Evolutionary conservation across 2,797 vertebrate species (phyloP), one percentile per base, ranked within the genome.

Genomic region (Valencia hispanica): DNA sequence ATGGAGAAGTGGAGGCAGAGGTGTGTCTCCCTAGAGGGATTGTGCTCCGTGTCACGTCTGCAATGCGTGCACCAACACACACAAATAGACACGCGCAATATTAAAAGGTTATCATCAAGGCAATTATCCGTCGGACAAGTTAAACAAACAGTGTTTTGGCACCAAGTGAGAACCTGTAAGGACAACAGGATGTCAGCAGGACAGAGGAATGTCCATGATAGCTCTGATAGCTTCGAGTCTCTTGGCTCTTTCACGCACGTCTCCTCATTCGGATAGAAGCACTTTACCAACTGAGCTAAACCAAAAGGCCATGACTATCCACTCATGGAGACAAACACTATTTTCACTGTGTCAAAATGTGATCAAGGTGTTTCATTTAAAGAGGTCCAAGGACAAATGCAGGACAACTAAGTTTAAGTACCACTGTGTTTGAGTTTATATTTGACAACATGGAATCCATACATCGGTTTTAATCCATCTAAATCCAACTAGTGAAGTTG

Each of bases 31-130:
- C 45, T 55, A 17, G 47, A 55, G 59, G 34, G 47, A 57, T 47
- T 43, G 84, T 90, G 89, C 76, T 79, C 79, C 18, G 1, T 84
- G 86, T 90, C 93, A 93, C 81, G 83, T 92, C 84, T 84, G 72
- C 84, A 68, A 43, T 68, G 65, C 27, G 39, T 27, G 39, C 65
- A 68, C 25, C 17, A 15, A 45, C 39, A 48, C 80, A 68, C 50
- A 4, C 32, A 65, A n/a, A 68, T 47, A 30, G 68, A 36, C 79
- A 20, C 51, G 25, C 70, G 12, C 51, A 32, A 84, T 92, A 89
- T 89, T 85, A 87, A 90, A 91, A 92, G 76, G 41, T 83, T 81
- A 78, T 88, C 84, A 72, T 81, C 50, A 32, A 73, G 79, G 85
- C 82, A 87, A 78, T 75, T 77, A 45, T 87, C 81, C 63, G 68